Base-by-base conservation (phyloP, 2,797 vertebrate genomes). In the Spinibarbus caldwelli region DNA sequence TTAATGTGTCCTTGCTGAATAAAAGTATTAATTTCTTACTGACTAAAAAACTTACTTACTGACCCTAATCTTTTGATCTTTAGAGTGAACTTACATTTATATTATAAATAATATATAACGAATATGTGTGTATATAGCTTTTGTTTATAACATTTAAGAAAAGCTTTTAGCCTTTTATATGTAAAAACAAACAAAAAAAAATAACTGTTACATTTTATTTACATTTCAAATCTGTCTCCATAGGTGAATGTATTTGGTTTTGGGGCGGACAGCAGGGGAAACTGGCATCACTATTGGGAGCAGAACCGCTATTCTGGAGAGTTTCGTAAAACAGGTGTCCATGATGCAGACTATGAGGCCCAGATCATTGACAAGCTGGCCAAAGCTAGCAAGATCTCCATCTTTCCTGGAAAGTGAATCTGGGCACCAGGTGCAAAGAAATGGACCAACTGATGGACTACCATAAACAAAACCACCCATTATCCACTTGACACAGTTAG, bases 251-350 rank as follows among this genome's bases (percentile, higher is more conserved):
- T 99, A 89, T 99, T 97, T 1, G 98, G 98, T n/a, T 99, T 99
- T 0, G 98, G 98, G 1, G 98, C 98, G 0, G 98, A 99, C 95
- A 96, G 96, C 88, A 95, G 97, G 0, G 98, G 98, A 45, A 99
- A 99, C 94, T 99, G 98, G 98, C 98, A 99, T 93, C 98, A 99
- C 93, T 99, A 99, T 94, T 99, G 98, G 98, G 98, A 99, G 92
- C 98, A 99, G 92, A 99, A 99, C 93, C 97, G 98, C 86, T 99
- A 99, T 2, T 97, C 98, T 0, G 98, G 98, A 38, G 98, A 99
- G 92, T 99, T 99, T 93, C 94, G 98, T 78, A 99, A 99, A 94
- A 99, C 98, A 0, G 98, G 98, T 0, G 98, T 99, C 86, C 98
- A 99, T 0, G 97, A 99, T 0, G 98, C 98, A 0, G 98, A 99